phyloP scores from a whole-genome alignment of 2,797 vertebrate genomes.

The Aplochiton taeniatus region DNA sequence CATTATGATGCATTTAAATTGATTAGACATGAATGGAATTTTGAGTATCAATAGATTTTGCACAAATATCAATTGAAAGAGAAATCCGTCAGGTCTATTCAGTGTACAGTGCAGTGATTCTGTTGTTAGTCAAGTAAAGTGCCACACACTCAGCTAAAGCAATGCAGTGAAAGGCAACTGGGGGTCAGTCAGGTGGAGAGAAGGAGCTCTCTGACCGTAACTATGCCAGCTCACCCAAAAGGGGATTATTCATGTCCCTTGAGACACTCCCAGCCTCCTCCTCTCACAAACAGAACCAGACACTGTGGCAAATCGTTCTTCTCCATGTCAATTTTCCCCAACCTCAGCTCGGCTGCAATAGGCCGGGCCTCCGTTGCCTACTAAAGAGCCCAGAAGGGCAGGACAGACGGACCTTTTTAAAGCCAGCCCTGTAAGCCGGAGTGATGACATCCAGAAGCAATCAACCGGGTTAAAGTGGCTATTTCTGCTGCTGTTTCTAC shows the following conservation, averaged over 20 bases:
- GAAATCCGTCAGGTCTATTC: too few relatives aligned
- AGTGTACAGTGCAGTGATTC: too few relatives aligned
- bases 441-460: constrained; percentile 58
- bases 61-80: constrained; percentile 7
- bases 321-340: constrained; percentile 13
- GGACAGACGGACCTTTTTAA: neutral
- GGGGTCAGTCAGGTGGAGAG: constrained; percentile 16
- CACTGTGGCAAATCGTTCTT: constrained; percentile 29
- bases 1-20: constrained; percentile 8
- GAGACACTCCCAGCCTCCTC: constrained; percentile 14
- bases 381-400: constrained; percentile 3
- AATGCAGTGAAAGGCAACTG: constrained; percentile 4
- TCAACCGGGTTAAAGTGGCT: constrained; percentile 10
- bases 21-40: constrained; percentile 17
- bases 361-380: neutral
- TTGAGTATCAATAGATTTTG: constrained; percentile 28
- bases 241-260: constrained; percentile 8
- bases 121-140: neutral
- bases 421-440: constrained; percentile 19
- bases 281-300: constrained; percentile 29
- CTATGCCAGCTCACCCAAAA: neutral
- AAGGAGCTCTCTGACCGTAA: constrained; percentile 9
- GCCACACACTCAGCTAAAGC: neutral
- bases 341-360: neutral
- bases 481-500: neutral